Conservation (phyloP, 2,113 vertebrate species). For the Sinosuthora webbiana region DNA sequence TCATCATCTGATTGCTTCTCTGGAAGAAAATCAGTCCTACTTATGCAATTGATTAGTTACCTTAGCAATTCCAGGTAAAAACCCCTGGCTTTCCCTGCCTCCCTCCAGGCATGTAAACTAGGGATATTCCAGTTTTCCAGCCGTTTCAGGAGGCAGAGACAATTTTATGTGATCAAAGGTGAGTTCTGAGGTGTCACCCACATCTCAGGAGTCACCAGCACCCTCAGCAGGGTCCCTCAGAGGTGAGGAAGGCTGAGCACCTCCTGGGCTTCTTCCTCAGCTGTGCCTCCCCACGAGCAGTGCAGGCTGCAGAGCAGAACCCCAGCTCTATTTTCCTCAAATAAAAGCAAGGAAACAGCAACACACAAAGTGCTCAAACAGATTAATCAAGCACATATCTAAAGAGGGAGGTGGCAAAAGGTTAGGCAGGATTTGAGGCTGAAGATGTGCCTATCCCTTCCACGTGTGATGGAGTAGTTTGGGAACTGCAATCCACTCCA, state of each 20-base stretch:
- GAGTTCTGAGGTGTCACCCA: not conserved
- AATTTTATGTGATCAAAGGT: not conserved
- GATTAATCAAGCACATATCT: not conserved
- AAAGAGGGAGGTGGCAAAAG: not conserved
- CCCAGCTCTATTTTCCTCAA: not conserved
- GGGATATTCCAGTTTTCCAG: not conserved
- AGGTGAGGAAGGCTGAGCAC: not conserved
- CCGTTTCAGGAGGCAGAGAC: not conserved
- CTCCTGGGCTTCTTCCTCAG: not conserved
- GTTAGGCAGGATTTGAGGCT: not conserved
- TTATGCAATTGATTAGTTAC: not conserved
- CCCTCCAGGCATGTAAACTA: not conserved
- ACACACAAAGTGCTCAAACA: not conserved
- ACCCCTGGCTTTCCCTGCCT: not conserved
- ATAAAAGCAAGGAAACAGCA: not conserved
- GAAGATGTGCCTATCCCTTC: not conserved
- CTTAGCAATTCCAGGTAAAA: not conserved
- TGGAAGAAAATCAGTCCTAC: not conserved
- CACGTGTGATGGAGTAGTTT: fast-evolving
- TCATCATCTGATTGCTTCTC: not conserved
- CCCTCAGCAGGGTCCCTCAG: fast-evolving
- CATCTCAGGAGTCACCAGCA: not conserved
- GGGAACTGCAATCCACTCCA: not conserved
- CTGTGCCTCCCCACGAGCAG: not conserved
- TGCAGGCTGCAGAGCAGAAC: not conserved